A percentile compares a stretch with the other conserved stretches of the same genome.
phyloP scores from a whole-genome alignment of 2,113 vertebrate species.

The Xiphophorus maculatus region DNA sequence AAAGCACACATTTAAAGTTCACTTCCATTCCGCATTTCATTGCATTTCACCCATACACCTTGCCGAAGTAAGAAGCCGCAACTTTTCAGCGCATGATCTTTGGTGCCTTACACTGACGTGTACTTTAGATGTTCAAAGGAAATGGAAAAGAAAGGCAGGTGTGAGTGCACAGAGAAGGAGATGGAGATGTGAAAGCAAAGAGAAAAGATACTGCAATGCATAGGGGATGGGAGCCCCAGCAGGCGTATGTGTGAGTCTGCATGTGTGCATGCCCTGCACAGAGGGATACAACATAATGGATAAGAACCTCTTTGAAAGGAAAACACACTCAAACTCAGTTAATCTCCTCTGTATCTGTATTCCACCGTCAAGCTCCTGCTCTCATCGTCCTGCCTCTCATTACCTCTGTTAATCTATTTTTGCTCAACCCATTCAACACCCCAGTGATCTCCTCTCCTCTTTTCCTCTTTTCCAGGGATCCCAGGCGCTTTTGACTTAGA shows the following conservation, averaged over 20 bases:
- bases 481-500: constrained; percentile 54
- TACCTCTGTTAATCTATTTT: constrained; percentile 69
- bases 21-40: not conserved
- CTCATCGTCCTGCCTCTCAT: constrained; percentile 67
- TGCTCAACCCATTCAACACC: constrained; percentile 31
- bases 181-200: constrained; percentile 7
- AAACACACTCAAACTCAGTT: constrained; percentile 62
- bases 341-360: constrained; percentile 74
- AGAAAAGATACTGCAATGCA: constrained; percentile 33
- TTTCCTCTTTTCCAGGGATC: constrained; percentile 13
- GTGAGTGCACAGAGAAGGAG: not conserved
- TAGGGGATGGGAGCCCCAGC: constrained; percentile 43
- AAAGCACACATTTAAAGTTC: not conserved
- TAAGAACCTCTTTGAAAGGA: constrained; percentile 69
- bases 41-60: not conserved
- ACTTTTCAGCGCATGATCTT: not conserved
- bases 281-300: constrained; percentile 51
- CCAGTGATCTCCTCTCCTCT: not conserved
- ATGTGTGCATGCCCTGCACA: constrained; percentile 6
- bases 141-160: not conserved
- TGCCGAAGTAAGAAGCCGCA: not conserved
- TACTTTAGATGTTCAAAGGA: constrained; percentile 8
- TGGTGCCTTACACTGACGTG: not conserved
- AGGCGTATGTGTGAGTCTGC: constrained; percentile 8
- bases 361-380: constrained; percentile 63